These are phyloP conservation scores for Epinotia bilunana DNA, from an alignment of 2,888 invertebrate genomes.

Conservation along the genomic window DNA sequence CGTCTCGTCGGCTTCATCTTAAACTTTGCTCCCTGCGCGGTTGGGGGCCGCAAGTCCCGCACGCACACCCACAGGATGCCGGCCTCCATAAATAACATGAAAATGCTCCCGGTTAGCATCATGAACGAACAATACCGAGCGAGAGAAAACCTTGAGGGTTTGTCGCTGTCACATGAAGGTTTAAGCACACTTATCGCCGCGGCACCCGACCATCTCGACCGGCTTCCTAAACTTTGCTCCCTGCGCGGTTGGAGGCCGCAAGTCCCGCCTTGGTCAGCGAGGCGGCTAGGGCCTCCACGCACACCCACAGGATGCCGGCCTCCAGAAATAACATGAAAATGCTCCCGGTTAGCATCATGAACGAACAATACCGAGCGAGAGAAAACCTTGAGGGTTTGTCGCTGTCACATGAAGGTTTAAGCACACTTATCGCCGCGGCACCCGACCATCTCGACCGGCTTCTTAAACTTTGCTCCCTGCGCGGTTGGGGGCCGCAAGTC, in stretches of 20 bases:
- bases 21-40: slow-evolving; percentile 5
- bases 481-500: background rate
- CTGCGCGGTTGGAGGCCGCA: background rate
- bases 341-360: slow-evolving; percentile 32
- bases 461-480: slow-evolving; percentile 7
- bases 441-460: no score
- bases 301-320: slow-evolving; percentile 35
- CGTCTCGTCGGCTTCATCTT: no score
- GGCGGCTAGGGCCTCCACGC: slow-evolving; percentile 41
- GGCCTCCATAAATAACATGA: slow-evolving; percentile 40
- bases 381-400: no score
- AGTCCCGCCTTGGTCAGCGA: slow-evolving; percentile 34
- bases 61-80: slow-evolving; percentile 33
- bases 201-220: no score
- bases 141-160: no score
- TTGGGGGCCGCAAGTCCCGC: slow-evolving; percentile 8
- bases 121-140: background rate
- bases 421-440: no score
- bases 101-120: slow-evolving; percentile 39
- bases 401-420: no score
- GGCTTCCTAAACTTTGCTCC: slow-evolving; percentile 4
- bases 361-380: no score
- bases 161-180: no score
- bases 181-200: no score
- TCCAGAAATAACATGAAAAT: slow-evolving; percentile 43